Conservation (phyloP, 2,888 invertebrate genomes). For the Phengaris alcon region DNA sequence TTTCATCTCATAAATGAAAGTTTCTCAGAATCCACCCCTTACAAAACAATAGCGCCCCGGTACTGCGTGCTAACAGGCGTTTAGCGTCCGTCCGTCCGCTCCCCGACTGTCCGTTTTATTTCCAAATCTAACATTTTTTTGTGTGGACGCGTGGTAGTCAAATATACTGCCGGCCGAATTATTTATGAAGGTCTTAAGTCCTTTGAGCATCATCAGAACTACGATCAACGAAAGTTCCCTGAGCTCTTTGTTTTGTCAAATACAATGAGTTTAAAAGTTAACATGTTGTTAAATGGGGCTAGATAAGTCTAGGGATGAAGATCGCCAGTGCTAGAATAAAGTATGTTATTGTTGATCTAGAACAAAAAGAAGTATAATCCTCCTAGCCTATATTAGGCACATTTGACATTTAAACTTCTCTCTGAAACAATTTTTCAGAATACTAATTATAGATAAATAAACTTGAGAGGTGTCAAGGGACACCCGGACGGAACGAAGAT, state of each 20-base stretch:
- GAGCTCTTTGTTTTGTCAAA: slow-evolving; percentile 6
- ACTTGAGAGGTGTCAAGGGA: no score
- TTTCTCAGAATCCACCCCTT: slow-evolving; percentile 43
- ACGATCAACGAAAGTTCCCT: not conserved
- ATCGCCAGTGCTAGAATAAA: no score
- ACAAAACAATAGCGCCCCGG: slow-evolving; percentile 41
- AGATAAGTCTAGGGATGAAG: no score
- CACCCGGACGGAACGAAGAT: no score
- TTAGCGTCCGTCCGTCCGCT: slow-evolving; percentile 63
- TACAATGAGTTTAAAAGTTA: not conserved
- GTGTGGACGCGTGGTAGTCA: slow-evolving; percentile 29
- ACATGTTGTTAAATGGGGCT: no score
- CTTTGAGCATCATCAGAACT: slow-evolving; percentile 25
- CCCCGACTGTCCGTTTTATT: slow-evolving; percentile 51
- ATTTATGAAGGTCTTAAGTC: slow-evolving; percentile 33
- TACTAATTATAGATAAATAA: no score
- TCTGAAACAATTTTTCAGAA: no score
- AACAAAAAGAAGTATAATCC: no score
- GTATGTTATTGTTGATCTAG: no score
- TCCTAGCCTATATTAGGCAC: no score
- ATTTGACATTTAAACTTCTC: no score
- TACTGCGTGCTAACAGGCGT: slow-evolving; percentile 79
- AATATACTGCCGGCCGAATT: slow-evolving; percentile 32
- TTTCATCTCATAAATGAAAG: not conserved
- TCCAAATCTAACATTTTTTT: slow-evolving; percentile 59